phyloP scores from a whole-genome alignment of 1,140 invertebrate species.

The Diplogasteroides magnus region DNA sequence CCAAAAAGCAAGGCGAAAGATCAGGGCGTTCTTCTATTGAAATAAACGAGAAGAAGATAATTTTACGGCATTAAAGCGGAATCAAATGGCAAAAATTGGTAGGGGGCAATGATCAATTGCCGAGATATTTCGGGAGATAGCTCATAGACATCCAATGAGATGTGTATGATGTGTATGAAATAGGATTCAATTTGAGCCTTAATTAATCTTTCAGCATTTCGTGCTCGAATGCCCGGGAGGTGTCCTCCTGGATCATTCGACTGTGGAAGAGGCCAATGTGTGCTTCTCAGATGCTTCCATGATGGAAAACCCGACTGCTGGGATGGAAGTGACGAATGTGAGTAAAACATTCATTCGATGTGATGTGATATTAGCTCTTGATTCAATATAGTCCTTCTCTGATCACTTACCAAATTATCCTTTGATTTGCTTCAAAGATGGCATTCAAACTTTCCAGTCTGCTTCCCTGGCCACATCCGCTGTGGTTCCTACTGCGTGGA shows the following conservation, averaged over 20 bases:
- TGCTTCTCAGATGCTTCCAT: constrained; percentile 26
- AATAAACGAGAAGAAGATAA: neutral
- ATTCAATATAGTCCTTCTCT: no score
- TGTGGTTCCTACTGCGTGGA: constrained; percentile 31
- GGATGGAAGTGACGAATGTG: constrained; percentile 37
- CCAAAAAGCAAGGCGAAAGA: no score
- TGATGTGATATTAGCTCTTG: no score
- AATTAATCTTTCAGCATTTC: constrained; percentile 16
- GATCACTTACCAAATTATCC: no score
- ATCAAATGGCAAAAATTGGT: neutral
- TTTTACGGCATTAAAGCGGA: no score
- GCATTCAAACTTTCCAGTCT: constrained; percentile 17
- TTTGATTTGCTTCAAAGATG: no score
- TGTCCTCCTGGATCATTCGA: constrained; percentile 32
- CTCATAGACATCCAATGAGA: neutral
- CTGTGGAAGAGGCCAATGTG: constrained; percentile 31
- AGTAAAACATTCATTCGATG: neutral
- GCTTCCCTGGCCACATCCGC: constrained; percentile 28
- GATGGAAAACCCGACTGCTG: constrained; percentile 34
- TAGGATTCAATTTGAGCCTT: no score
- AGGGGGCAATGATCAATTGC: neutral
- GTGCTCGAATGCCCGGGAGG: constrained; percentile 26
- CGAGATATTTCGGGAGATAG: neutral
- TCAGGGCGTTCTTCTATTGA: neutral
- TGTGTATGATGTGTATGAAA: no score